Conservation (phyloP, 2,113 vertebrate species). For the Amia ocellicauda region DNA sequence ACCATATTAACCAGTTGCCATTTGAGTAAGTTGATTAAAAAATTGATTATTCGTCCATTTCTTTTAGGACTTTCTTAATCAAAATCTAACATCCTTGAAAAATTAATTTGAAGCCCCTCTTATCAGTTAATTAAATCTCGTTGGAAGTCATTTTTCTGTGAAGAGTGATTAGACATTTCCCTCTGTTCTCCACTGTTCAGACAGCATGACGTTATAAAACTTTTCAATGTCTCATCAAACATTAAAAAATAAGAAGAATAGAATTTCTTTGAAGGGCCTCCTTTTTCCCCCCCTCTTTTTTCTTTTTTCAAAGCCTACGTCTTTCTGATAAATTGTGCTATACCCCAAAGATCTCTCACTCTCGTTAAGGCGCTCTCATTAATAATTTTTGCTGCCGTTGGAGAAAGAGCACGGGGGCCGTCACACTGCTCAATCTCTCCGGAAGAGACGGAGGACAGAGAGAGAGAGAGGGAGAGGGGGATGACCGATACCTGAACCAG, state of each 20-base stretch:
- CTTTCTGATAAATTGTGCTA: constrained; percentile 72
- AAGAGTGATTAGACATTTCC: constrained; percentile 69
- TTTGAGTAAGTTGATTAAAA: constrained; percentile 81
- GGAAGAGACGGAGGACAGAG: background rate
- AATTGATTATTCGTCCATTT: constrained; percentile 82
- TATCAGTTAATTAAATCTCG: constrained; percentile 86
- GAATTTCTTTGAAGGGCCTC: constrained; percentile 74
- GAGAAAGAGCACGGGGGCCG: background rate
- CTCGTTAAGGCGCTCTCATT: constrained; percentile 75
- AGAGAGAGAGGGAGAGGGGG: constrained; percentile 21
- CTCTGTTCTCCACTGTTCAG: constrained; percentile 71
- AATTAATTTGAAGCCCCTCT: constrained; percentile 82
- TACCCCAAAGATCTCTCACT: constrained; percentile 71
- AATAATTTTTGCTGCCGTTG: constrained; percentile 44
- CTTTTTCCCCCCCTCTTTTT: constrained; percentile 31
- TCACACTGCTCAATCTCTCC: background rate
- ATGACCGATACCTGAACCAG: constrained; percentile 19
- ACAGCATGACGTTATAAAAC: constrained; percentile 71
- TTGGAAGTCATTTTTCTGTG: constrained; percentile 73
- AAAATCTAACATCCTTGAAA: constrained; percentile 85
- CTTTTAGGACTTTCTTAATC: constrained; percentile 83
- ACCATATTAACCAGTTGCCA: constrained; percentile 81
- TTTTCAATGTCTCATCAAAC: constrained; percentile 80
- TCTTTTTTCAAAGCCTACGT: constrained; percentile 53
- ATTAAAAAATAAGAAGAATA: constrained; percentile 78